Conservation (phyloP, 2,797 vertebrate genomes). For the Dendrocincla tyrannina region DNA sequence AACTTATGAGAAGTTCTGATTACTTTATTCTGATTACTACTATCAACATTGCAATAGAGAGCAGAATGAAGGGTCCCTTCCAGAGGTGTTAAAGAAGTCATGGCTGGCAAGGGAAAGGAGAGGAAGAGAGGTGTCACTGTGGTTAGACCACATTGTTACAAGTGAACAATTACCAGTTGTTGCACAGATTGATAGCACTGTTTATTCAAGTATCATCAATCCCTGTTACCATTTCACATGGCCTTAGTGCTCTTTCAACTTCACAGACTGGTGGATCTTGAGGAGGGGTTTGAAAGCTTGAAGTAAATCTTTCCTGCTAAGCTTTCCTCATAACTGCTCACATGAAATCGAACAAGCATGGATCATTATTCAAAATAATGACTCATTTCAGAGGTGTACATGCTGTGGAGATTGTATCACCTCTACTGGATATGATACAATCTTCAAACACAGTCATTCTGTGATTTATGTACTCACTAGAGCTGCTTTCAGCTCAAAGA, state of each 20-base stretch:
- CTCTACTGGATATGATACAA: not conserved
- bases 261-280: not conserved
- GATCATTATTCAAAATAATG: not conserved
- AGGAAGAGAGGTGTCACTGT: not conserved
- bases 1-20: not conserved
- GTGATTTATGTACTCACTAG: not conserved
- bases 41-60: not conserved
- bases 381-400: not conserved
- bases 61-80: not conserved
- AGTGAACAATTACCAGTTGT: not conserved
- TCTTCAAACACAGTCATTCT: not conserved
- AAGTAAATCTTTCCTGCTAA: not conserved
- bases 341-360: not conserved
- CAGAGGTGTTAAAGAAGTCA: not conserved
- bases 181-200: not conserved
- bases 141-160: not conserved
- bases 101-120: not conserved
- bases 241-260: not conserved
- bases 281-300: not conserved
- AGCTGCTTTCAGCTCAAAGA: slow-evolving; percentile 14
- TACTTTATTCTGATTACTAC: not conserved
- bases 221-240: not conserved
- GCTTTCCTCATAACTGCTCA: not conserved
- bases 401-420: not conserved
- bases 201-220: not conserved